These are phyloP conservation scores for Thamnaconus septentrionalis DNA, from an alignment of 2,113 vertebrate species.

Conservation along the genomic window DNA sequence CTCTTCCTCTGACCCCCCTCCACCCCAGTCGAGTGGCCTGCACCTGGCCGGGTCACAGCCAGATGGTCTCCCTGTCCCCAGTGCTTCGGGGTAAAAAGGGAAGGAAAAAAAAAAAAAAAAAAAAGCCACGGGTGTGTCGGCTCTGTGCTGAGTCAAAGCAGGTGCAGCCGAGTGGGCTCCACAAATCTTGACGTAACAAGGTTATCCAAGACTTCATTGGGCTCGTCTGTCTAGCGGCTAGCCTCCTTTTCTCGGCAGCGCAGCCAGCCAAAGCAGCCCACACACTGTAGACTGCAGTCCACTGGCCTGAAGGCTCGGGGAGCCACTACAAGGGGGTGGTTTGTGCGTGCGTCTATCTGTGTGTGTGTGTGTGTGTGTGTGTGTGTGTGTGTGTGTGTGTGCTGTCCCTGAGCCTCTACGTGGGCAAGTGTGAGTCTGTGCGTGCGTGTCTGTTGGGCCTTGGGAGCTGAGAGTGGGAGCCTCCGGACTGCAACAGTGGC, in stretches of 20 bases:
- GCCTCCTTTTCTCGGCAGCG: slow-evolving; percentile 40
- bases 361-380: slow-evolving; percentile 35
- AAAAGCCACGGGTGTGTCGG: slow-evolving; percentile 3
- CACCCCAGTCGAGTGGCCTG: slow-evolving; percentile 21
- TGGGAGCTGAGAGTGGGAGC: slow-evolving; percentile 75
- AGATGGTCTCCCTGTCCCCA: slow-evolving; percentile 11
- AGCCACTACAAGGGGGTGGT: slow-evolving; percentile 62
- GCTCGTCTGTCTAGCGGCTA: slow-evolving; percentile 53
- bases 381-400: slow-evolving; percentile 33
- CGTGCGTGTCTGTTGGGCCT: slow-evolving; percentile 65
- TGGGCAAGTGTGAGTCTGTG: slow-evolving; percentile 52
- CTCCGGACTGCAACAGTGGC: slow-evolving; percentile 76
- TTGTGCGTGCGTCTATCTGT: slow-evolving; percentile 33
- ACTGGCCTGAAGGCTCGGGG: slow-evolving; percentile 68
- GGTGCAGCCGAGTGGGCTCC: slow-evolving; percentile 29
- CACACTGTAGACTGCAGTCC: slow-evolving; percentile 71
- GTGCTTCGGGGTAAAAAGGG: background rate
- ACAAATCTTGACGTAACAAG: slow-evolving; percentile 62
- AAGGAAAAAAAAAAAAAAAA: background rate
- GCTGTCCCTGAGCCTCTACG: slow-evolving; percentile 53
- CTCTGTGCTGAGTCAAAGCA: slow-evolving; percentile 22
- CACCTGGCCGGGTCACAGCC: slow-evolving; percentile 23
- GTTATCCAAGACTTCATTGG: slow-evolving; percentile 68
- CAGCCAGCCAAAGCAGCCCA: slow-evolving; percentile 60
- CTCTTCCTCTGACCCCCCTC: slow-evolving; percentile 3